These are phyloP conservation scores for Myioborus melanocephalus DNA, from an alignment of 2,797 vertebrate genomes.

Conservation along the genomic window DNA sequence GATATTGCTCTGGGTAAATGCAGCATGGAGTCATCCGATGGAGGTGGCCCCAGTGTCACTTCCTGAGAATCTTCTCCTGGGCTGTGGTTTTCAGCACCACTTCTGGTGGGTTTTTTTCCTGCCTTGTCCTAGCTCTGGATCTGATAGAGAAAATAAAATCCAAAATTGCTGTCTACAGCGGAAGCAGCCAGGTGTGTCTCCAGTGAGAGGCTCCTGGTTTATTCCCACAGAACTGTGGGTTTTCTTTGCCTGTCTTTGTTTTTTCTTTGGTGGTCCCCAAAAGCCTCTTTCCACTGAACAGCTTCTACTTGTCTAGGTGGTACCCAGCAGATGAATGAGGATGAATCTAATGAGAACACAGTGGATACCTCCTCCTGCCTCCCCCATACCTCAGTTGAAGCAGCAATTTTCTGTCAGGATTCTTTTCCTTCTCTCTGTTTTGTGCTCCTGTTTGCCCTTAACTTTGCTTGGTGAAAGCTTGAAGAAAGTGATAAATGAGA, in stretches of 20 bases:
- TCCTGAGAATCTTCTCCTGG: neutral
- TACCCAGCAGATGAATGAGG: neutral
- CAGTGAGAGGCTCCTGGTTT: neutral
- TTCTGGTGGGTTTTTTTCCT: neutral
- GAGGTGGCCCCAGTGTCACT: neutral
- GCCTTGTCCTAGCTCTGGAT: neutral
- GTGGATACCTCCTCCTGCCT: neutral
- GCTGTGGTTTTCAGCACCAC: neutral
- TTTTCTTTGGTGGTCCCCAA: neutral
- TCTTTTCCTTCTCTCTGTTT: neutral
- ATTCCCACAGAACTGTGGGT: fast-evolving
- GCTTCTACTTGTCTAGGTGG: neutral
- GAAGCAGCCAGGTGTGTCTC: neutral
- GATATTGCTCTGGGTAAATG: neutral
- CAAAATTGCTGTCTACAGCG: neutral
- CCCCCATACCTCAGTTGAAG: neutral
- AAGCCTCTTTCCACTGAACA: neutral
- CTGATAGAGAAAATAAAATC: neutral
- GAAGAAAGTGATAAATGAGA: neutral
- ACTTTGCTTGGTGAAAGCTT: neutral
- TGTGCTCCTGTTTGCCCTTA: neutral
- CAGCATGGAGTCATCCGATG: neutral
- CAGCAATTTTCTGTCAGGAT: neutral
- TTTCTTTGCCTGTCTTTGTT: neutral
- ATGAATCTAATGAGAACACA: neutral